Base-by-base conservation (phyloP, 2,797 vertebrate genomes). In the Ciconia nigra region DNA sequence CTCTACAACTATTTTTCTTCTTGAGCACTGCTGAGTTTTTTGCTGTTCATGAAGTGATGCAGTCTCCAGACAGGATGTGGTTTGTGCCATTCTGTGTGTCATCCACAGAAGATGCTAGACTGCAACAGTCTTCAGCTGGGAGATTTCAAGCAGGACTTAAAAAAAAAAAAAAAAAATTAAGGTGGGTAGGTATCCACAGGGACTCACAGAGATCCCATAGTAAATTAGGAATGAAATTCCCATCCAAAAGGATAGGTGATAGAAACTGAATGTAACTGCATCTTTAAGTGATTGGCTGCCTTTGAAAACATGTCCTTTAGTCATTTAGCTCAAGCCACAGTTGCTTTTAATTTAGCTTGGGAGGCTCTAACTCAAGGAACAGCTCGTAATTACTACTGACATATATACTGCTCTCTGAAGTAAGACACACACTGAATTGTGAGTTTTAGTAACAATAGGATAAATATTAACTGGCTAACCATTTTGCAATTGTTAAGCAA, bases 401-500 rank as follows among this genome's bases (percentile, higher is more conserved):
- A 29, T 54, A 61, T 35, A 65, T 62, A 41, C 52, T 80, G 67
- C 55, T 86, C 44, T 92, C 86, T 71, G 51, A 85, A 90, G 62
- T 25, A 78, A 83, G 65, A 39, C n/a, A 59, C n/a, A 59, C 46
- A 12, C 28, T 39, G 77, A 83, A 87, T 67, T 89, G 77, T 59
- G 70, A 66, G 20, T 85, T 94, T 83, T 85, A 54, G 71, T 87
- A 85, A 96, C 91, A 95, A 89, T 63, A 74, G 72, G 87, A 94
- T 93, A 94, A 97, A 94, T 81, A 97, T 96, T 96, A 97, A 94
- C 96, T 58, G 93, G 61, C 39, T 61, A 63, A 54, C 54, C 61
- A 76, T 93, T 96, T 95, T 95, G 93, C 91, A 96, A 94, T 59
- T 96, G 41, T 90, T 95, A 96, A 95, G 92, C 81, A 96, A 96